These are phyloP conservation scores for Procavia capensis DNA, from an alignment of 2,113 vertebrate species.

Conservation along the genomic window DNA sequence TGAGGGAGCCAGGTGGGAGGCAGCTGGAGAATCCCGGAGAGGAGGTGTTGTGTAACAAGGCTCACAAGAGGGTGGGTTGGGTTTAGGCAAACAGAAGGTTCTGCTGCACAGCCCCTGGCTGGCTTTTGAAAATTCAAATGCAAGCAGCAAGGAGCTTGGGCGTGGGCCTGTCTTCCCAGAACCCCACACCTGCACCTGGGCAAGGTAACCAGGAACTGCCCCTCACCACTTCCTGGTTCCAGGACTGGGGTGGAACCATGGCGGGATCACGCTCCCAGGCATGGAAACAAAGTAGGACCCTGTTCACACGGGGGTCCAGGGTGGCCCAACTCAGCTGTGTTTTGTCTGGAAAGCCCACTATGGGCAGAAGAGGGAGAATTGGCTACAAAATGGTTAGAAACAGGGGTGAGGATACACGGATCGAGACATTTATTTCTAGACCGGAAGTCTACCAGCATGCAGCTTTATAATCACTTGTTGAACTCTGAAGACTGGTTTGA, in stretches of 20 bases:
- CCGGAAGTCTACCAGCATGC: accelerated
- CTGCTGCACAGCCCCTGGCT: background rate
- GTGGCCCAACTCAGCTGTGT: accelerated
- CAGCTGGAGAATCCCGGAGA: background rate
- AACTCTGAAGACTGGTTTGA: accelerated
- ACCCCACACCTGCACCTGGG: background rate
- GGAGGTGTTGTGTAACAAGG: background rate
- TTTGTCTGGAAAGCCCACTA: accelerated
- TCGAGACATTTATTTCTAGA: accelerated
- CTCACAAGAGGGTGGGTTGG: constrained; percentile 51
- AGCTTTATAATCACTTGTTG: accelerated
- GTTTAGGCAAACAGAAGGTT: constrained; percentile 62
- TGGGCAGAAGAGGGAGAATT: background rate
- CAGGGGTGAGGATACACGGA: accelerated
- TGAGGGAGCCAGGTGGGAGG: background rate
- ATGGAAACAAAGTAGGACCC: accelerated
- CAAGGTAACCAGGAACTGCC: background rate
- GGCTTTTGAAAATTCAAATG: background rate
- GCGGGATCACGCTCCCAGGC: background rate
- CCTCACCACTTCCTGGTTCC: background rate
- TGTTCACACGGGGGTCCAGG: accelerated
- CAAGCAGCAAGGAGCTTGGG: background rate
- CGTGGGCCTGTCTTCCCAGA: constrained; percentile 15
- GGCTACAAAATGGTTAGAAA: accelerated
- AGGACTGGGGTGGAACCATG: background rate